Conservation (phyloP, 2,113 vertebrate species). For the Amphilophus citrinellus region DNA sequence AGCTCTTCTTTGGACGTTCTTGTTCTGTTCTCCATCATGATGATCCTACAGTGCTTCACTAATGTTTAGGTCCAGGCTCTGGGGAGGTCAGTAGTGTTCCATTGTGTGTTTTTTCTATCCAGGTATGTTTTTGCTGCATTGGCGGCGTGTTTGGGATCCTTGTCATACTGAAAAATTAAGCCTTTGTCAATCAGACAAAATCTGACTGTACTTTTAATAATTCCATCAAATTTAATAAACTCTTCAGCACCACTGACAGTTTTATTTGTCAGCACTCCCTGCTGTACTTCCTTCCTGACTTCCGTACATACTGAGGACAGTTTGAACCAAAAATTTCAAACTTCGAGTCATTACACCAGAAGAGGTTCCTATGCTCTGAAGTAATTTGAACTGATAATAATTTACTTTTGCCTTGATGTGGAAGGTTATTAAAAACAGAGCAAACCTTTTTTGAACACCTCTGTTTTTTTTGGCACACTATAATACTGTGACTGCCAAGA, state of each 20-base stretch:
- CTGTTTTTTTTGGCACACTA: no score
- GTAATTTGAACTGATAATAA: neutral
- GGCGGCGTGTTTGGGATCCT: neutral
- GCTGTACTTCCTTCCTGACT: no score
- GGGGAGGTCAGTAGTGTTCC: no score
- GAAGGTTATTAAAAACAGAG: neutral
- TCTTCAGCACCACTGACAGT: neutral
- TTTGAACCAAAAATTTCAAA: neutral
- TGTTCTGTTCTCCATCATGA: no score
- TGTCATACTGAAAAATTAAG: neutral
- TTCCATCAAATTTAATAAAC: neutral
- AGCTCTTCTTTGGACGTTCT: no score
- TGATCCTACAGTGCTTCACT: no score
- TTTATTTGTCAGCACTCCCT: neutral
- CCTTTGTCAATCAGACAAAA: neutral
- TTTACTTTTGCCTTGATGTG: neutral
- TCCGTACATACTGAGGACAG: neutral
- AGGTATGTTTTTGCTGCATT: neutral
- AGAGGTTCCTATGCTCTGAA: neutral
- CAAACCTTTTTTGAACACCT: neutral
- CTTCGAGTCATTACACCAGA: neutral
- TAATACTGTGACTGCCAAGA: no score
- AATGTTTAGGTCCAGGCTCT: no score
- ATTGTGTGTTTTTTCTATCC: neutral
- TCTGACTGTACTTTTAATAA: neutral